Evolutionary conservation across 23 tunicate species (phyloP).

Genomic region (Diplosoma virens): DNA sequence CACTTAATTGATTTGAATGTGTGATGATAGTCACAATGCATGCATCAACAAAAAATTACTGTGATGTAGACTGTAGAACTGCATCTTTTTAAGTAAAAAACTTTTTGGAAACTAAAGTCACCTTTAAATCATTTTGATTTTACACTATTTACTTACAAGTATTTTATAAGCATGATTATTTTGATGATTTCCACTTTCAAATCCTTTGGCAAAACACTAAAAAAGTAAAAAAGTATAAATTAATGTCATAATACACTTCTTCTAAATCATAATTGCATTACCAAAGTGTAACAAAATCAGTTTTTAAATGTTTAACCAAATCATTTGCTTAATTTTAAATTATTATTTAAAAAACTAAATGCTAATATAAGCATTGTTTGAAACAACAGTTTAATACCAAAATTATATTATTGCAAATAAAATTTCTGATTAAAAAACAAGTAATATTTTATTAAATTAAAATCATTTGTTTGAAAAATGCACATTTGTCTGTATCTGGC

Average conservation of each 20-base stretch:
- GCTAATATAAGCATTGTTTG: not conserved
- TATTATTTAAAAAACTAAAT: not conserved
- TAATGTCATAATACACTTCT: not conserved
- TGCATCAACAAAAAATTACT: too few species aligned
- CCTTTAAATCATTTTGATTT: too few species aligned
- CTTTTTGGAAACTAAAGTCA: too few species aligned
- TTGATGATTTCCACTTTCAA: conserved; percentile 56
- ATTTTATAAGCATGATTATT: conserved; percentile 70
- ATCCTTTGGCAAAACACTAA: conserved; percentile 72
- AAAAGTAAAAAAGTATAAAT: conserved; percentile 1
- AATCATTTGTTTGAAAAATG: too few species aligned
- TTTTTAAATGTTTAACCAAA: too few species aligned
- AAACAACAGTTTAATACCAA: not conserved
- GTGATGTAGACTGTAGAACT: too few species aligned
- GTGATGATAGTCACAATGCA: too few species aligned
- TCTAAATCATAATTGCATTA: not conserved
- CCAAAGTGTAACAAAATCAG: not conserved
- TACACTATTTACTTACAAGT: conserved; percentile 31
- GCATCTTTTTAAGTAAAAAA: too few species aligned
- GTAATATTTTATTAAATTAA: not conserved
- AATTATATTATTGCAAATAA: not conserved
- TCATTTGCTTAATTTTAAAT: too few species aligned
- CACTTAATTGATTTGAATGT: too few species aligned
- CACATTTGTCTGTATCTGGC: too few species aligned
- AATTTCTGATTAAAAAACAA: not conserved